A percentile compares a stretch with the other conserved stretches of the same genome.
Conservation (phyloP, 2,113 vertebrate species). For the Sturnira hondurensis region DNA sequence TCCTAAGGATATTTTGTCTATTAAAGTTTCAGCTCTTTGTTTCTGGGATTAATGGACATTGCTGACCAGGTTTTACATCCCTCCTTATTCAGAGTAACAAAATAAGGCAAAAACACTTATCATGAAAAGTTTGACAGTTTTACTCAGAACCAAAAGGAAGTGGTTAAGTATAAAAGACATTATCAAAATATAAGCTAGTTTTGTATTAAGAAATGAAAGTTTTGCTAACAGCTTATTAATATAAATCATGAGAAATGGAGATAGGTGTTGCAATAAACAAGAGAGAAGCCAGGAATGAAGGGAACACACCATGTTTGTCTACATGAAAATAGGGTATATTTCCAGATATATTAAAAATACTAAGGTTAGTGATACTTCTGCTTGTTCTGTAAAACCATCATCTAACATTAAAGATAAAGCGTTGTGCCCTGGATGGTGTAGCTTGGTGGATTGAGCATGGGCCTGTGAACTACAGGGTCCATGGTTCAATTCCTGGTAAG, state of each 20-base stretch:
- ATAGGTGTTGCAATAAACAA: not conserved
- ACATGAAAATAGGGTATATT: not conserved
- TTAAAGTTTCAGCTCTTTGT: slow-evolving; percentile 33
- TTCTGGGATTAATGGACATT: not conserved
- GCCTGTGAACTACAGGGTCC: too few relatives aligned
- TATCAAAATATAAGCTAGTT: not conserved
- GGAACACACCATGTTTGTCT: not conserved
- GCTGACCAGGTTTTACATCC: not conserved
- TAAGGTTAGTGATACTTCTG: not conserved
- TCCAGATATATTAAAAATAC: not conserved
- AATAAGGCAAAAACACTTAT: not conserved
- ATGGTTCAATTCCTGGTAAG: too few relatives aligned
- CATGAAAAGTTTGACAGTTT: not conserved
- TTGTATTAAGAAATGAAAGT: slow-evolving; percentile 7
- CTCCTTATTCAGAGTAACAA: not conserved
- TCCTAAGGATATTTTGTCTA: slow-evolving; percentile 45
- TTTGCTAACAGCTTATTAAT: not conserved
- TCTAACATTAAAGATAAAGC: not conserved
- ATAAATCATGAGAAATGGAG: not conserved
- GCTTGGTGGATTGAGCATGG: too few relatives aligned
- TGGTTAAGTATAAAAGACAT: slow-evolving; percentile 29
- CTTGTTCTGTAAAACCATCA: not conserved
- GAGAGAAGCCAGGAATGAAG: not conserved
- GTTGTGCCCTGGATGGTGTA: not conserved
- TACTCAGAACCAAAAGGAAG: slow-evolving; percentile 28